Percentiles rank a stretch among this genome's conserved stretches.
Evolutionary conservation across 2,113 vertebrate species (phyloP).

Genomic region (Mormyrus iriodes): DNA sequence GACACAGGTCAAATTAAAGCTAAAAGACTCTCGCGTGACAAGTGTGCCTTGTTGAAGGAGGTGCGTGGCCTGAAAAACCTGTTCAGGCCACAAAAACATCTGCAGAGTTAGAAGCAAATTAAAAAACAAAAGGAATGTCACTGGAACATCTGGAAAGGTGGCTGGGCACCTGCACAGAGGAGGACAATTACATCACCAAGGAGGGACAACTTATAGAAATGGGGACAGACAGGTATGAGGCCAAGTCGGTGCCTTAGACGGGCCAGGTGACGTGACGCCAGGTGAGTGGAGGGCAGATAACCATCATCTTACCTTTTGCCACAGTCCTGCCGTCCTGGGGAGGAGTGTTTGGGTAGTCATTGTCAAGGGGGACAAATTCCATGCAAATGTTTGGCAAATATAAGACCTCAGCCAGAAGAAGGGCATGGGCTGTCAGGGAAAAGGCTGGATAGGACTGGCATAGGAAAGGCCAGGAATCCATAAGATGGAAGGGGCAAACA

Average conservation of each 20-base stretch:
- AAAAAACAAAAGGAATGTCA: neutral
- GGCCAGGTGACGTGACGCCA: neutral
- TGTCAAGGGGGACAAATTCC: neutral
- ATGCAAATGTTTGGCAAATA: neutral
- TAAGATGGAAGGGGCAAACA: neutral
- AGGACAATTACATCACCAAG: neutral
- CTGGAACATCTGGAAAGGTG: neutral
- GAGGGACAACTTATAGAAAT: neutral
- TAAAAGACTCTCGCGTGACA: neutral
- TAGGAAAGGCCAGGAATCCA: neutral
- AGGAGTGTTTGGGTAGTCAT: neutral
- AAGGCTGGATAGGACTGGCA: neutral
- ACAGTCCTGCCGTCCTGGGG: neutral
- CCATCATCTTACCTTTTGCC: neutral
- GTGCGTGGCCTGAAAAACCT: neutral
- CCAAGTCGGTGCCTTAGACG: neutral
- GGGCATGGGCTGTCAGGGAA: neutral
- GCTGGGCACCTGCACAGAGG: neutral
- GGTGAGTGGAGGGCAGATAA: neutral
- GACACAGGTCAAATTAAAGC: neutral
- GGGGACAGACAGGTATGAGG: neutral
- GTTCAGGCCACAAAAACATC: neutral
- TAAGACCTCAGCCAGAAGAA: neutral
- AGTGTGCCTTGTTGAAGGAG: neutral
- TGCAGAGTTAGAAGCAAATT: neutral